Evolutionary conservation across 2,113 vertebrate species (phyloP), one percentile per base, ranked within the genome.

Genomic region (Stegastes partitus): DNA sequence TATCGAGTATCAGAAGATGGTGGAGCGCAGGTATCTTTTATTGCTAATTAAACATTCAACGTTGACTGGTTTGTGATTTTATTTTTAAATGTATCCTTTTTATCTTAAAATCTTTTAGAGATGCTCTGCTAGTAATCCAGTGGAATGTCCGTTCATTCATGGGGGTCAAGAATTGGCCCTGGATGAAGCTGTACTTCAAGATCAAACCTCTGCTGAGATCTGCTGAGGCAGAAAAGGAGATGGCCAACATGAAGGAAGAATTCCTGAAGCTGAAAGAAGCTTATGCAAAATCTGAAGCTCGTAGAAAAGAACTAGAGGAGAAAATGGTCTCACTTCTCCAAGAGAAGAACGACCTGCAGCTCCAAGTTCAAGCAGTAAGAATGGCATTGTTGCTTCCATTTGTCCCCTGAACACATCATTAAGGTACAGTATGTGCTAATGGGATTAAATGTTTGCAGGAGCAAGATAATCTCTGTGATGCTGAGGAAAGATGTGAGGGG

Each of bases 271-370:
- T 96, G 34, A 95, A 96, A 56, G 62, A 96, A 31, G 95, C 95
- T 19, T 93, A 96, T 54, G 96, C 96, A 77, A 98, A 98, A 84
- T 96, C 96, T 0, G 97, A 98, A 22, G 71, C 93, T 0, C 94
- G 96, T 23, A 94, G 95, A 19, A 98, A 98, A 77, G 97, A 98
- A 82, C 89, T 97, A 34, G 97, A 98, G 81, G 97, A 98, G 83
- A 98, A 97, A 91, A 98, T 97, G 97, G 97, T 98, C 1, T 95
- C 96, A 8, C 81, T 97, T 85, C 90, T 97, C 70, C 97, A 98
- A 93, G 97, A 98, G 87, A 97, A 98, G 86, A 98, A 98, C 0
- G 96, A 98, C 71, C 94, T 98, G 16, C 96, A 97, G 88, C 95
- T 98, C 55, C 96, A 97, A 95, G 96, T 98, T 68, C 96, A 98